Conservation (phyloP, 2,797 vertebrate species). For the Ptychadena robeensis region DNA sequence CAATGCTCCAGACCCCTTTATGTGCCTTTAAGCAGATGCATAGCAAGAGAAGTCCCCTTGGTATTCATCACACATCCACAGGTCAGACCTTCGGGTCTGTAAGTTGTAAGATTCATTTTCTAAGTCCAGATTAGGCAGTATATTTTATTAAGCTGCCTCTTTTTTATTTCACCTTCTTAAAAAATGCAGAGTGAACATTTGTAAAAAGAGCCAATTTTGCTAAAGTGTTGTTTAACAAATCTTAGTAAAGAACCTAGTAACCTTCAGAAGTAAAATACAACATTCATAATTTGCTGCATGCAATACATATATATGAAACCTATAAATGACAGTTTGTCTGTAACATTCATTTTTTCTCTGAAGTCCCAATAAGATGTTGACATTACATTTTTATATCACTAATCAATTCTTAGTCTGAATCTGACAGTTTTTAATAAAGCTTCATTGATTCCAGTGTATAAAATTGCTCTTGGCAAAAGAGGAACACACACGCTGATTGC, state of each 20-base stretch:
- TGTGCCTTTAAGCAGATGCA: not conserved
- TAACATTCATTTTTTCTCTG: constrained; percentile 75
- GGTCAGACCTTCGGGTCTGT: not conserved
- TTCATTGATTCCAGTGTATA: constrained; percentile 86
- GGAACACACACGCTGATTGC: constrained; percentile 82
- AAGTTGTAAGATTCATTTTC: not conserved
- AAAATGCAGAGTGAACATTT: not conserved
- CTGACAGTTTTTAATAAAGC: constrained; percentile 91
- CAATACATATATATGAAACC: not conserved
- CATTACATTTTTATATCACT: constrained; percentile 88
- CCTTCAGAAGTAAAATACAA: constrained; percentile 3
- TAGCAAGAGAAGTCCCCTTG: not conserved
- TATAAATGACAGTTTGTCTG: constrained; percentile 49
- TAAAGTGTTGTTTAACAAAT: not conserved
- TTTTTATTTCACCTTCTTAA: not conserved
- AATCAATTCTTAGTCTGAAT: constrained; percentile 94
- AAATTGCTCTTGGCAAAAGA: constrained; percentile 82
- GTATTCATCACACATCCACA: not conserved
- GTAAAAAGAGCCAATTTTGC: not conserved
- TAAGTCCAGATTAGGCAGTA: not conserved
- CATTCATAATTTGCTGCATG: not conserved
- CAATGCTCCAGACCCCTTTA: not conserved
- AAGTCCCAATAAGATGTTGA: constrained; percentile 77
- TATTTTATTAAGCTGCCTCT: not conserved
- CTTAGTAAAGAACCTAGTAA: not conserved